Evolutionary conservation across 1,140 invertebrate species (phyloP).

Genomic region (Diachasma alloeum): DNA sequence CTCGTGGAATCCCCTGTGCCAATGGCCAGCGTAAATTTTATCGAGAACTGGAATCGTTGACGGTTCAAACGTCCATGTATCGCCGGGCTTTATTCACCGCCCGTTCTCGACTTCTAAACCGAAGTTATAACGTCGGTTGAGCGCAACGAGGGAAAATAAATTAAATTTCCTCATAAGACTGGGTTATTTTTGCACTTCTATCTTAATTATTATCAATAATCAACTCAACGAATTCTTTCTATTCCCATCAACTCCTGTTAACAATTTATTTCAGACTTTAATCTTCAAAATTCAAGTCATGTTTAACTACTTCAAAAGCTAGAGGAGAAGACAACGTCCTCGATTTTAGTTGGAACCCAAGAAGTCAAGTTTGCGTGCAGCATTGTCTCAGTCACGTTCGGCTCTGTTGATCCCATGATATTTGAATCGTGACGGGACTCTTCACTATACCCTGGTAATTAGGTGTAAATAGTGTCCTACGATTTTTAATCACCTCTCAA

Average conservation of each 20-base stretch:
- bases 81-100: background rate
- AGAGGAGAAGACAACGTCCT: background rate
- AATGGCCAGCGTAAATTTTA: constrained; percentile 25
- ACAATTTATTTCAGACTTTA: no score
- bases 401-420: constrained; percentile 11
- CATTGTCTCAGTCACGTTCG: constrained; percentile 16
- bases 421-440: constrained; percentile 6
- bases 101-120: background rate
- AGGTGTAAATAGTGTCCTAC: background rate
- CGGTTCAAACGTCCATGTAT: constrained; percentile 3
- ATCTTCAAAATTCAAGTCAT: no score
- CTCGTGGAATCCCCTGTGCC: constrained; percentile 5
- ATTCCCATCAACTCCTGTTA: no score
- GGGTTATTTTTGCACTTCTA: no score
- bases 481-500: background rate
- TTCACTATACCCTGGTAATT: background rate
- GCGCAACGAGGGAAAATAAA: no score
- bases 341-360: background rate
- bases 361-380: constrained; percentile 3
- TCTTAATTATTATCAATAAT: no score
- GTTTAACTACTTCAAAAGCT: background rate
- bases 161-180: no score
- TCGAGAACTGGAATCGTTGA: constrained; percentile 19
- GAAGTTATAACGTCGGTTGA: background rate
- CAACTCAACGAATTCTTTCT: no score